A percentile compares a stretch with the other conserved stretches of the same genome.
These are phyloP conservation scores for Cephalopholis sonnerati DNA, from an alignment of 2,113 vertebrate species.

Conservation along the genomic window DNA sequence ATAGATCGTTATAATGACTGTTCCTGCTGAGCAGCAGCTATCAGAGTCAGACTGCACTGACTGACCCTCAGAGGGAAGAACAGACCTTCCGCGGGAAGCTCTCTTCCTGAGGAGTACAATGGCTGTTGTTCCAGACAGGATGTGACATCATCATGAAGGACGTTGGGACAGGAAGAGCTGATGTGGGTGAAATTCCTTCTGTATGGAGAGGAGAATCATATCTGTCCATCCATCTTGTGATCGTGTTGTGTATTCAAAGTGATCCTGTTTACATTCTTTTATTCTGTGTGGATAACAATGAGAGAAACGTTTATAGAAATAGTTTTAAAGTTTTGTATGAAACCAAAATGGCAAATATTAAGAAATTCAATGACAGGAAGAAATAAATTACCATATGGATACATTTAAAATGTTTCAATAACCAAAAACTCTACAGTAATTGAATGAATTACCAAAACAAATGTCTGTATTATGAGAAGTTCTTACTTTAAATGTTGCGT, in stretches of 20 bases:
- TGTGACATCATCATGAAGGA: constrained; percentile 66
- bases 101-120: constrained; percentile 71
- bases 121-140: constrained; percentile 74
- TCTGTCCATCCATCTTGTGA: constrained; percentile 26
- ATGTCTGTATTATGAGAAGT: neutral
- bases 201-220: neutral
- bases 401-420: neutral
- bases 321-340: neutral
- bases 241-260: neutral
- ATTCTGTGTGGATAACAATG: constrained; percentile 4
- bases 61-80: constrained; percentile 40
- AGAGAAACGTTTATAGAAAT: constrained; percentile 12
- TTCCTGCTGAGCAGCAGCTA: constrained; percentile 45
- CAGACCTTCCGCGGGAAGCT: constrained; percentile 22
- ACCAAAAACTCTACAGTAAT: neutral
- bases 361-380: neutral
- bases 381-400: neutral
- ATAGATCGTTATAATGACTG: neutral
- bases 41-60: constrained; percentile 12
- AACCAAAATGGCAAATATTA: neutral
- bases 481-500: neutral
- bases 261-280: constrained; percentile 28
- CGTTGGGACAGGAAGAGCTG: constrained; percentile 46
- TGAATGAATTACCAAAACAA: neutral
- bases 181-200: constrained; percentile 26